Base-by-base conservation (phyloP, 92 coral and sea anemone species). In the Epizoanthus illoricatus region DNA sequence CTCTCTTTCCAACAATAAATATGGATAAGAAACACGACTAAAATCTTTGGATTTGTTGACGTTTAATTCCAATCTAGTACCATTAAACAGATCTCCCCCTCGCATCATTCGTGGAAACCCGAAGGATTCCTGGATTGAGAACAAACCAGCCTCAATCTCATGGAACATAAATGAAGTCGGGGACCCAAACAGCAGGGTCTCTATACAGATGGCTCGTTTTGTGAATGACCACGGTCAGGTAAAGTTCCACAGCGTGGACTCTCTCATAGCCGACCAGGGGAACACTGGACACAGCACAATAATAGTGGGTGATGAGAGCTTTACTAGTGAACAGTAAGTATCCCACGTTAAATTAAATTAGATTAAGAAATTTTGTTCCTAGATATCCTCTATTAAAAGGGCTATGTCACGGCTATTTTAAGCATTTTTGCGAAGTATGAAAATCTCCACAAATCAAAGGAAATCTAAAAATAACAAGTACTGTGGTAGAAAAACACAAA, bases 241-340 rank as follows among this genome's bases (percentile, higher is more conserved):
- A 13, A 78, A 42, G 13, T 78, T 78, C 65, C 70, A 78, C 28
- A 17, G 71, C 3, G 28, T 78, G 60, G 59, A 78, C 40, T 20
- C 82, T 16, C 19, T 78, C 11, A 41, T 62, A 5, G 82, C 61
- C 47, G 71, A 64, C 49, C 82, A 78, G 18, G 70, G 65, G 23
- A 78, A 78, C 82, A 78, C 52, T 49, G 82, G 82, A 20, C 56
- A 63, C 12, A 78, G 82, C 61, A 78, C 82, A 0, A 78, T 78
- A 43, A 41, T 40, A 12, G 60, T 64, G 2, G 71, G 60, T 21
- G 71, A 63, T n/a, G 82, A n/a, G 45, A 59, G 56, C 17, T 49
- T 49, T 6, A 49, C 12, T 2, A 40, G 20, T 5, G 58, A 78
- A 12, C n/a, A 78, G 56, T 55, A 20, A 42, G 64, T 28, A 43